phyloP scores from a whole-genome alignment of 2,113 vertebrate species.

The Ondatra zibethicus region DNA sequence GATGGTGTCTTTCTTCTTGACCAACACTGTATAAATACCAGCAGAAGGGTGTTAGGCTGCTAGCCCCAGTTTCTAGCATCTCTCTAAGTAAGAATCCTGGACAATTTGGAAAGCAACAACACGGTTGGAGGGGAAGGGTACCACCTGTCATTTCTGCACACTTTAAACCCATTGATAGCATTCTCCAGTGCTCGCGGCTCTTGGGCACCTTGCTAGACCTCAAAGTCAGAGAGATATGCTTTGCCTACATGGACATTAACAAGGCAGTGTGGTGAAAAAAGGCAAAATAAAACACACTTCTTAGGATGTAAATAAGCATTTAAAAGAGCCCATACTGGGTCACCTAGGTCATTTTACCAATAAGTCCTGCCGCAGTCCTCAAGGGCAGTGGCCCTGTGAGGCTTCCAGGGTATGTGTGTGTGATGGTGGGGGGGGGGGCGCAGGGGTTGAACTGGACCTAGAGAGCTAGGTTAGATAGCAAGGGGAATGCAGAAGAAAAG shows the following conservation, averaged over 20 bases:
- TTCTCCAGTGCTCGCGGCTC: not conserved
- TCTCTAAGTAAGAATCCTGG: slow-evolving; percentile 30
- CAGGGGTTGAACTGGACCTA: not conserved
- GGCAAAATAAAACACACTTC: not conserved
- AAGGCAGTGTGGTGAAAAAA: not conserved
- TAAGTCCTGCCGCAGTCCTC: not conserved
- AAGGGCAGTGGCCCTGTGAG: not conserved
- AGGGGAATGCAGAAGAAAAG: not conserved
- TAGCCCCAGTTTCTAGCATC: not conserved
- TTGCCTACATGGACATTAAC: not conserved
- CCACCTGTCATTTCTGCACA: not conserved
- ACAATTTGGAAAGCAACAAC: not conserved
- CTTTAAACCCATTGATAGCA: not conserved
- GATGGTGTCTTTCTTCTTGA: not conserved
- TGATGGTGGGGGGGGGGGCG: no score
- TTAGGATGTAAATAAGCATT: slow-evolving; percentile 5
- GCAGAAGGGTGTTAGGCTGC: not conserved
- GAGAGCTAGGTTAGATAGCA: not conserved
- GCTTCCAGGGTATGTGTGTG: not conserved
- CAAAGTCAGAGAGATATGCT: not conserved
- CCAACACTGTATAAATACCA: slow-evolving; percentile 35
- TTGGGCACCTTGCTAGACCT: not conserved
- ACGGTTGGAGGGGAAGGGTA: not conserved
- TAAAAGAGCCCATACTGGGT: not conserved
- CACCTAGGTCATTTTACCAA: not conserved